phyloP scores from a whole-genome alignment of 1,140 invertebrate genomes.

The Drosophila ambigua region DNA sequence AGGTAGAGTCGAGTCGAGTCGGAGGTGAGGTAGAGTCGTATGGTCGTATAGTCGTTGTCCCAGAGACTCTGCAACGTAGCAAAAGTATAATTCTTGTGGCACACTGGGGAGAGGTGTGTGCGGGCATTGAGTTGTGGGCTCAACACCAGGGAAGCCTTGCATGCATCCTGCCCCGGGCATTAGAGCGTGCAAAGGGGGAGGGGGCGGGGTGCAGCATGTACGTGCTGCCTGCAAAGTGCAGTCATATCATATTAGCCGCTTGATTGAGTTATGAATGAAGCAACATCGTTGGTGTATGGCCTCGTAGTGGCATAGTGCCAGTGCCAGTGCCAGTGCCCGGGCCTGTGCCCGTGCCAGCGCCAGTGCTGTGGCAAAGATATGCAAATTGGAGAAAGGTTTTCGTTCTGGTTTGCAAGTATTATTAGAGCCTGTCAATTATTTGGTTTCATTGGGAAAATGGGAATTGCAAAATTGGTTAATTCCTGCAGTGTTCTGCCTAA shows the following conservation, averaged over 20 bases:
- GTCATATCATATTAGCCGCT: conserved; percentile 59
- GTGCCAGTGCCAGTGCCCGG: too few relatives aligned
- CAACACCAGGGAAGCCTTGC: conserved; percentile 29
- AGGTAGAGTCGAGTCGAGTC: conserved; percentile 9
- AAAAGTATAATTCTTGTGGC: conserved; percentile 70
- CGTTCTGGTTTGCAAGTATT: background rate
- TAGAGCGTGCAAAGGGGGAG: background rate
- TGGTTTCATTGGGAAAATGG: background rate
- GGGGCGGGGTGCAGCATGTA: conserved; percentile 6
- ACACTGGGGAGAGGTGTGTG: conserved; percentile 16
- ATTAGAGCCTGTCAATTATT: conserved; percentile 38
- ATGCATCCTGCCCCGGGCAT: conserved; percentile 21
- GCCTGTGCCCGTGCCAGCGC: too few relatives aligned
- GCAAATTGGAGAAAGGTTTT: conserved; percentile 27
- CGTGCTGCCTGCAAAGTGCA: conserved; percentile 41
- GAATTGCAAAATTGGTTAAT: conserved; percentile 30
- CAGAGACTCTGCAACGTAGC: conserved; percentile 17
- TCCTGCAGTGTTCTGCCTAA: conserved; percentile 16
- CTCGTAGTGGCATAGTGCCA: background rate
- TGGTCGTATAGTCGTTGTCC: conserved; percentile 16
- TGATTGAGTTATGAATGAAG: conserved; percentile 62
- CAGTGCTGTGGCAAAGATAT: conserved; percentile 23
- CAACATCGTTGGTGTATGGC: conserved; percentile 9
- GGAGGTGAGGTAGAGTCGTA: conserved; percentile 28
- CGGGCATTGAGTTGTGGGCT: conserved; percentile 27